Base-by-base conservation (phyloP, 2,888 invertebrate genomes). In the Andrena camellia region DNA sequence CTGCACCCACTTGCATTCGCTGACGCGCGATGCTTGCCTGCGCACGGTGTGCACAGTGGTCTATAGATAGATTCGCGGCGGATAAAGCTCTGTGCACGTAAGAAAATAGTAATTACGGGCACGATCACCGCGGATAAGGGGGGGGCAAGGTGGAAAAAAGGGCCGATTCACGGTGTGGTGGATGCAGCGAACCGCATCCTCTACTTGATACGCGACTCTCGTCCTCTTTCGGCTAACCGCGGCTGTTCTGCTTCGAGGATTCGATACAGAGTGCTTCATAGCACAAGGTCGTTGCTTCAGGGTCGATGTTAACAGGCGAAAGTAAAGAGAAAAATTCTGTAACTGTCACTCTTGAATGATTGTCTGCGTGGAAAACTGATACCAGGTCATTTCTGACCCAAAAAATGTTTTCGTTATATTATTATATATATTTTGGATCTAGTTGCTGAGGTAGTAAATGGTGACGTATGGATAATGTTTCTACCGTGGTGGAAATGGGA, bases 51-150 rank as follows among this genome's bases (percentile, higher is more conserved):
- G 66, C 71, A 59, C 59, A 78, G 50, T 48, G 68, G 68, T 84
- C 88, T 84, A 84, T 89, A 85, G 88, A 87, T 85, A 87, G 90
- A 89, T 89, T 72, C 79, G 79, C 79, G 85, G 77, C 59, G 80
- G 90, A 90, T 90, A 89, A 88, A 82, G 68, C 71, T 68, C 69
- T 80, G 76, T 75, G 70, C 74, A 78, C 68, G 84, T 87, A 90
- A 89, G 89, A 89, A 89, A 89, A 88, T 89, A 90, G 90, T 90
- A 89, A 89, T 89, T 89, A 89, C 85, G 88, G 78, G 69, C 85
- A 79, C 82, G 84, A 90, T 84, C 83, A 50, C 52, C 64, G 68
- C 66, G 82, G 82, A 88, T 87, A 85, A 85, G 69, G 62, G 60
- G 62, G 60, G 76, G 75, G 62, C 69, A 26, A 68, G n/a, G 59